phyloP scores from a whole-genome alignment of 2,113 vertebrate genomes.

The Neodontobutis hainanensis region DNA sequence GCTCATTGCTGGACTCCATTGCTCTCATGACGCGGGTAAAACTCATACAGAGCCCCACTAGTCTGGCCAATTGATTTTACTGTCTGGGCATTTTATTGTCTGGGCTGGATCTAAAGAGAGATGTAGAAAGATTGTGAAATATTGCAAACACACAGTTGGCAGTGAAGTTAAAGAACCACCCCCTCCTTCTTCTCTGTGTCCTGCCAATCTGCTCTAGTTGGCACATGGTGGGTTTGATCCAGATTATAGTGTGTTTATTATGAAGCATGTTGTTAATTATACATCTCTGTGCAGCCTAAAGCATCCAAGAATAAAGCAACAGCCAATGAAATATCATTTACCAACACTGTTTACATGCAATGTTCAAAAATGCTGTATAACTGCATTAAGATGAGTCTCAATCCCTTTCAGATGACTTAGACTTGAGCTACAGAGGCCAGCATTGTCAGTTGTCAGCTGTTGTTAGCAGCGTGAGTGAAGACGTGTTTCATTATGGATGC shows the following conservation, averaged over 20 bases:
- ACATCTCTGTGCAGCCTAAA: constrained; percentile 51
- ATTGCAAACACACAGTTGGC: constrained; percentile 48
- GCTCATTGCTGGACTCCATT: constrained; percentile 26
- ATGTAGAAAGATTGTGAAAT: constrained; percentile 37
- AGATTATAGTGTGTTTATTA: constrained; percentile 66
- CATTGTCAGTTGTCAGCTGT: not conserved
- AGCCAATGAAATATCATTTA: constrained; percentile 3
- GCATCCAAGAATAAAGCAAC: constrained; percentile 19
- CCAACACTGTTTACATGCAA: not conserved
- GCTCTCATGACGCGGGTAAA: constrained; percentile 31
- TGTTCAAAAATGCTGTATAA: not conserved
- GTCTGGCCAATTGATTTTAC: constrained; percentile 52
- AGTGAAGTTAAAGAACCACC: constrained; percentile 37
- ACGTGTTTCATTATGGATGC: constrained; percentile 24
- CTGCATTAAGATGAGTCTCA: not conserved
- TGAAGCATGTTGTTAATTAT: constrained; percentile 65
- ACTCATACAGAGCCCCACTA: constrained; percentile 32
- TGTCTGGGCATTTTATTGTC: constrained; percentile 48
- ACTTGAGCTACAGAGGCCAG: not conserved
- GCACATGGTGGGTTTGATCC: constrained; percentile 61
- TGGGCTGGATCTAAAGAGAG: constrained; percentile 30
- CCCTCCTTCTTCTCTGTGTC: constrained; percentile 14
- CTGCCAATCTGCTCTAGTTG: constrained; percentile 68
- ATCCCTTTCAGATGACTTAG: not conserved
- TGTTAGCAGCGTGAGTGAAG: constrained; percentile 15